phyloP scores from a whole-genome alignment of 64 coral and sea anemone species.

The Porites lutea region DNA sequence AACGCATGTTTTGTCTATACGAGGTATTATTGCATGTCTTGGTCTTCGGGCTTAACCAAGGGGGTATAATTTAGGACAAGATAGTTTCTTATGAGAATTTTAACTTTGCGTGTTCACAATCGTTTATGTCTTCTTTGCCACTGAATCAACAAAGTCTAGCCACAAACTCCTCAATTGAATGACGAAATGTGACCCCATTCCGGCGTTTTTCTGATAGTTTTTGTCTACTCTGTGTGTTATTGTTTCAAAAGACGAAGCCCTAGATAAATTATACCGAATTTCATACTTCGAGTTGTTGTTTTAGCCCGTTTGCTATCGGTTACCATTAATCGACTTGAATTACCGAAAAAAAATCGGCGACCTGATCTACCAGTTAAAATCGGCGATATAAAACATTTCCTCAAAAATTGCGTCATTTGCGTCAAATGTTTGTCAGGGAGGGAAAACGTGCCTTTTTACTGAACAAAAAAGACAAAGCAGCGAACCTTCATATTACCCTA shows the following conservation, averaged over 20 bases:
- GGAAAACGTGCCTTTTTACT: background rate
- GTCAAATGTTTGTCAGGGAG: background rate
- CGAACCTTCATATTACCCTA: background rate
- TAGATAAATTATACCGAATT: background rate
- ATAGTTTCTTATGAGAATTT: background rate
- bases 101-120: constrained; percentile 7
- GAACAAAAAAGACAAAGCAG: background rate
- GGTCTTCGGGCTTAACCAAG: background rate
- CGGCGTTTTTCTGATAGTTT: background rate
- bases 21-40: background rate
- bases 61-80: background rate
- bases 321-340: background rate
- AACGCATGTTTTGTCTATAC: constrained; percentile 14
- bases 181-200: constrained; percentile 22
- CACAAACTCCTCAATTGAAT: background rate
- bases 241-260: background rate
- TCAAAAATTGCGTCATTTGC: background rate
- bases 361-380: background rate
- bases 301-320: background rate
- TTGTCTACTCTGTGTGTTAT: background rate
- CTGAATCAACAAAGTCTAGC: constrained; percentile 37
- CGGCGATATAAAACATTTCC: background rate
- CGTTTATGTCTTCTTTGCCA: background rate
- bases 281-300: background rate
- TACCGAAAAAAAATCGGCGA: background rate